Base-by-base conservation (phyloP, 2,888 invertebrate species). In the Archips xylosteana region DNA sequence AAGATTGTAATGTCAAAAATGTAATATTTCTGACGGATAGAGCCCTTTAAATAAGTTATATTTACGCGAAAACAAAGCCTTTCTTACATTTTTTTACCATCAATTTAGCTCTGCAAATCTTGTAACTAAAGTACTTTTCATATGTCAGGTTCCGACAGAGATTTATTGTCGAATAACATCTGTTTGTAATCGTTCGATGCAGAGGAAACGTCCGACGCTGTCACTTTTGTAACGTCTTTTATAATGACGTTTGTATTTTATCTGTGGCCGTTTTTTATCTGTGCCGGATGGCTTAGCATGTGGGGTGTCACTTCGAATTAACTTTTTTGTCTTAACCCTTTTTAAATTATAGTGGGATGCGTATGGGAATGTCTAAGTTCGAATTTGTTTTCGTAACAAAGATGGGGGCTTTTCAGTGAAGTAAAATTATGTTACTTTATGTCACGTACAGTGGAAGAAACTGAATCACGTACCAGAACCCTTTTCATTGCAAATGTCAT, bases 321-420 rank as follows among this genome's bases (percentile, higher is more conserved):
- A 85, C 84, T 79, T 82, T 92, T 91, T 92, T 90, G 82, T 89
- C 85, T 89, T 87, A 92, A 90, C 92, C 92, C 91, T 91, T 92
- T 39, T 90, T 88, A 87, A 91, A 91, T 91, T 90, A 90, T 89
- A 86, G 84, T 85, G 82, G 85, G 72, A 84, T 77, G 84, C 75
- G 84, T 92, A 90, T 92, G 93, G 90, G 92, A 92, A 91, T 87
- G 83, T 76, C 39, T 59, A 47, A 45, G 73, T 23, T 63, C 68
- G 62, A 66, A 67, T 68, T 68, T 73, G 63, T 68, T 73, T 57
- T 63, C 49, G 36, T 63, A 51, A 51, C 36, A 32, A 59, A 59
- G 36, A 8, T 60, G 36, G 36, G 13, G 36, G n/a, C 6, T n/a
- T n/a, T 49, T 5, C 49, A 13, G n/a, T 60, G 13, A 54, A 54